These are phyloP conservation scores for Prionailurus viverrinus DNA, from an alignment of 2,113 vertebrate species.

Conservation along the genomic window DNA sequence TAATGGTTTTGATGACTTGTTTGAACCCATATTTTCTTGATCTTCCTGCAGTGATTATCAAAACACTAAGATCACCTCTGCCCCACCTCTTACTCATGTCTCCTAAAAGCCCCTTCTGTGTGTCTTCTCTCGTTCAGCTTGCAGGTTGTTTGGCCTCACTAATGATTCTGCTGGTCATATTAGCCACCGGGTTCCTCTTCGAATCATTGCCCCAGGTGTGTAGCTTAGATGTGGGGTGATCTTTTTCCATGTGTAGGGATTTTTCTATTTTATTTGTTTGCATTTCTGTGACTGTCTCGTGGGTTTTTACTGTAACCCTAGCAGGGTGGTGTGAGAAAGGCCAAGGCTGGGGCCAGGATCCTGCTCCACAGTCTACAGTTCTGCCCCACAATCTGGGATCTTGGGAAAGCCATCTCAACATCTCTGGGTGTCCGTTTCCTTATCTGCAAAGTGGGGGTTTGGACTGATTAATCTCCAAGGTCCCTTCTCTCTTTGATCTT, in stretches of 20 bases:
- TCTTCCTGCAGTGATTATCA: neutral
- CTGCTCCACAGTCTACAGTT: neutral
- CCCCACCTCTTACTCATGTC: neutral
- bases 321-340: neutral
- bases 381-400: neutral
- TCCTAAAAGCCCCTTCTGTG: neutral
- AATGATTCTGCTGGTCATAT: slow-evolving; percentile 95
- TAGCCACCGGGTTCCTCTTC: slow-evolving; percentile 96
- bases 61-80: neutral
- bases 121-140: slow-evolving; percentile 88
- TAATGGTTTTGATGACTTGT: slow-evolving; percentile 27
- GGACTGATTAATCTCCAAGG: neutral
- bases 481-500: neutral
- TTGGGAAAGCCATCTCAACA: neutral
- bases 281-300: neutral
- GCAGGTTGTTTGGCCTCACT: slow-evolving; percentile 94
- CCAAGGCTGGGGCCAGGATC: neutral
- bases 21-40: slow-evolving; percentile 14
- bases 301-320: neutral
- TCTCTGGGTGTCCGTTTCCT: neutral
- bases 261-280: neutral
- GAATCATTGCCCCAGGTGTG: slow-evolving; percentile 96
- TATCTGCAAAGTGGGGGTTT: neutral
- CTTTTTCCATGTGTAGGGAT: neutral
- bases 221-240: neutral